Evolutionary conservation across 1,140 invertebrate species (phyloP).

Genomic region (Dinothrombium tinctorium): DNA sequence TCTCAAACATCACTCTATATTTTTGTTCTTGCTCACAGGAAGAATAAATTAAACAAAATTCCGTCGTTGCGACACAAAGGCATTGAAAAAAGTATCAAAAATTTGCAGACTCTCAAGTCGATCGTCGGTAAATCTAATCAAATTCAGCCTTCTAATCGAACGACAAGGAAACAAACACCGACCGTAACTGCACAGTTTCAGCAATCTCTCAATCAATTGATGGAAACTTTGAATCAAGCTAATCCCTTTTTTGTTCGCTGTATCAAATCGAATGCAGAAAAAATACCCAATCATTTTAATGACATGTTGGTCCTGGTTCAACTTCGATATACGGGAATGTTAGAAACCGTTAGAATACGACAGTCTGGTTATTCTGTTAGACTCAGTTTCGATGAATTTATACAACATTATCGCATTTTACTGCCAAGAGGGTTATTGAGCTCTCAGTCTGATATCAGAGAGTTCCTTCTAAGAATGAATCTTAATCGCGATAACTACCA

Average conservation of each 20-base stretch:
- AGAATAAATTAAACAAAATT: constrained; percentile 5
- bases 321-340: constrained; percentile 74
- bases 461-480: constrained; percentile 51
- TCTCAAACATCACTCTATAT: too few relatives aligned
- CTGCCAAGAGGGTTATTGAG: constrained; percentile 59
- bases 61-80: neutral
- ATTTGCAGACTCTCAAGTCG: constrained; percentile 67
- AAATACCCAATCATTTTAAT: constrained; percentile 70
- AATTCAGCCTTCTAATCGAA: constrained; percentile 2
- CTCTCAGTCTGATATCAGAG: constrained; percentile 47
- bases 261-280: constrained; percentile 37
- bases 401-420: constrained; percentile 68
- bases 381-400: constrained; percentile 78
- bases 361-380: constrained; percentile 86
- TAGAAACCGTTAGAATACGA: constrained; percentile 80
- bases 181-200: constrained; percentile 86
- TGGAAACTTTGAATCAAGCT: constrained; percentile 79
- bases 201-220: constrained; percentile 61
- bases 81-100: constrained; percentile 34
- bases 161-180: constrained; percentile 22
- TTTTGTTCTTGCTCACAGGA: constrained; percentile 1
- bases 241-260: constrained; percentile 92
- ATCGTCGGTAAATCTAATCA: constrained; percentile 29
- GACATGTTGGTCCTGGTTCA: constrained; percentile 76
- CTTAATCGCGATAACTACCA: constrained; percentile 73